Conservation (phyloP, 2,113 vertebrate species). For the Triplophysa tibetana region DNA sequence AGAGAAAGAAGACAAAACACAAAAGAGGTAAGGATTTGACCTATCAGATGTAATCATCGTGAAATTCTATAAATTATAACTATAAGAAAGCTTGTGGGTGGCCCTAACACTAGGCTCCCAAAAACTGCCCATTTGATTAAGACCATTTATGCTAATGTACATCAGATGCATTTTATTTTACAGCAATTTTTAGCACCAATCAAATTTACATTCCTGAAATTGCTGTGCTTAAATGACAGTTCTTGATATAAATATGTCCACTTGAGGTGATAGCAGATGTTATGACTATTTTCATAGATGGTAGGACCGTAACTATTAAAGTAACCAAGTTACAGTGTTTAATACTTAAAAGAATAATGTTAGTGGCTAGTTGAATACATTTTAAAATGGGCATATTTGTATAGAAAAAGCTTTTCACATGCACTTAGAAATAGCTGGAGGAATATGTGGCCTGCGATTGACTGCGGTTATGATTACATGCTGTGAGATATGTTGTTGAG, state of each 20-base stretch:
- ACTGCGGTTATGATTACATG: background rate
- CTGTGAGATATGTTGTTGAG: background rate
- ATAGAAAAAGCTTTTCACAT: background rate
- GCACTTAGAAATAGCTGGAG: background rate
- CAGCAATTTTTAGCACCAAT: conserved; percentile 2
- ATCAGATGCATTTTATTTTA: conserved; percentile 5
- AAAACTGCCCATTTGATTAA: background rate
- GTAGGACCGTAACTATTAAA: background rate
- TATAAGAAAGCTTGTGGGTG: background rate
- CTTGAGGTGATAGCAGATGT: background rate
- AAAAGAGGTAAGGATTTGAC: conserved; percentile 1
- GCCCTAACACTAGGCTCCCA: background rate
- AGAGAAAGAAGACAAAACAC: background rate
- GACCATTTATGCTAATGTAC: background rate
- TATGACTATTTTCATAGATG: background rate
- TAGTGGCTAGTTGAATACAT: background rate
- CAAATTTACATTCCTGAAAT: conserved; percentile 8
- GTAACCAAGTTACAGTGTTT: background rate
- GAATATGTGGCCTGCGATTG: background rate
- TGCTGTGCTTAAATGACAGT: conserved; percentile 1
- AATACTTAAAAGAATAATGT: background rate
- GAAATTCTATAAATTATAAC: conserved; percentile 22
- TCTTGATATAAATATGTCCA: conserved; percentile 12
- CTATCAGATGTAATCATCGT: conserved; percentile 10
- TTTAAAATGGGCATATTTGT: background rate